These are phyloP conservation scores for Apaloderma vittatum DNA, from an alignment of 2,113 vertebrate genomes.

Conservation along the genomic window DNA sequence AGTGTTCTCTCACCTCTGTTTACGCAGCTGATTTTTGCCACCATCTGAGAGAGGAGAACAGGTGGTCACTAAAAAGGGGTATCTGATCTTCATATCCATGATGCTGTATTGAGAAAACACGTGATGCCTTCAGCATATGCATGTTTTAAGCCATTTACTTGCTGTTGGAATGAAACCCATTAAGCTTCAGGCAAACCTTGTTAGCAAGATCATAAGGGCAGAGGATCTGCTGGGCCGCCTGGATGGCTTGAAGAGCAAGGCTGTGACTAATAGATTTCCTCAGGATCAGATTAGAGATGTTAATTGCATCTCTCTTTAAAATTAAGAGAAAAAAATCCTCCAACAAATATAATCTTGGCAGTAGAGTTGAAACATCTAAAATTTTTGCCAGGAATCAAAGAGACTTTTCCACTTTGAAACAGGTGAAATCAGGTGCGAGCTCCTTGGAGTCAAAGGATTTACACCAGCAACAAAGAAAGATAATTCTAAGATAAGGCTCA, in stretches of 20 bases:
- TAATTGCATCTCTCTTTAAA: conserved; percentile 20
- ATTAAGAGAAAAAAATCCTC: background rate
- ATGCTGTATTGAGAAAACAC: background rate
- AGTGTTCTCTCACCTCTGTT: background rate
- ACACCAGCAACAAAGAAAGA: background rate
- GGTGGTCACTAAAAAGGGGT: background rate
- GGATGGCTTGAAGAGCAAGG: background rate
- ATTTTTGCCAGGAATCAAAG: background rate
- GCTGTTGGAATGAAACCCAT: background rate
- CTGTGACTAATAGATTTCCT: conserved; percentile 42
- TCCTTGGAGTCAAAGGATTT: background rate
- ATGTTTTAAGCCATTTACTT: background rate
- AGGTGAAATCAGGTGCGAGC: background rate
- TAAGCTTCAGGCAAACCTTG: conserved; percentile 4
- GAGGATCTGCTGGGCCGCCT: background rate
- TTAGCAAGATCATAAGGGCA: background rate
- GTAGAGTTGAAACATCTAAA: background rate
- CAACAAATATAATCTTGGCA: background rate
- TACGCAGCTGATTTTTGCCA: background rate
- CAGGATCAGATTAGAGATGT: background rate
- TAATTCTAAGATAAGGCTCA: background rate
- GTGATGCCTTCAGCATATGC: background rate
- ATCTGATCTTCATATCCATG: background rate
- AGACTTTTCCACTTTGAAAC: background rate
- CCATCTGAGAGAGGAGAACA: background rate